A percentile compares a stretch with the other conserved stretches of the same genome.
phyloP scores from a whole-genome alignment of 2,888 invertebrate species.

The Drosophila eohydei region DNA sequence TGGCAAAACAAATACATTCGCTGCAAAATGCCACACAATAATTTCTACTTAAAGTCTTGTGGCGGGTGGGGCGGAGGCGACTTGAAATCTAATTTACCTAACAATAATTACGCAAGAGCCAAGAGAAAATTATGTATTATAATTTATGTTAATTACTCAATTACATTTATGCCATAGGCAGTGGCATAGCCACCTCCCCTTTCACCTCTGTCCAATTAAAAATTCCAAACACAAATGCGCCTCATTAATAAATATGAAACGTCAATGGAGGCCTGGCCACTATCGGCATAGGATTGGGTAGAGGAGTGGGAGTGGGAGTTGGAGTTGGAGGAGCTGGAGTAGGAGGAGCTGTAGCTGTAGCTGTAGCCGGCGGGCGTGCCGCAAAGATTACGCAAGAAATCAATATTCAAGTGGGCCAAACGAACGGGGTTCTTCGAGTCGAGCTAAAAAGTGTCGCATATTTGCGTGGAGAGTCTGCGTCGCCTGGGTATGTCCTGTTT shows the following conservation, averaged over 20 bases:
- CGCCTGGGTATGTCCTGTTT: neutral
- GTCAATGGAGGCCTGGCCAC: constrained; percentile 70
- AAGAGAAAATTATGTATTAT: constrained; percentile 77
- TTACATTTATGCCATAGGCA: constrained; percentile 76
- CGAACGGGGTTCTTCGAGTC: constrained; percentile 54
- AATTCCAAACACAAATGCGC: constrained; percentile 82
- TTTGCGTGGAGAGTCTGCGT: constrained; percentile 21
- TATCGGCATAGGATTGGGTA: constrained; percentile 49
- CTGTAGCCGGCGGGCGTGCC: constrained; percentile 50
- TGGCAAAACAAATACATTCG: constrained; percentile 41
- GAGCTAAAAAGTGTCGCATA: constrained; percentile 10
- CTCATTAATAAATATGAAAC: constrained; percentile 82
- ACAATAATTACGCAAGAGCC: constrained; percentile 72
- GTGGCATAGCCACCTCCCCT: neutral
- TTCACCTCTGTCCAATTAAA: constrained; percentile 72
- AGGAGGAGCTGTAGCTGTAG: neutral
- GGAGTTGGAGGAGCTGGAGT: neutral
- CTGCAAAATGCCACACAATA: constrained; percentile 46
- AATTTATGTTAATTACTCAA: constrained; percentile 84
- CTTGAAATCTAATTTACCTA: constrained; percentile 74
- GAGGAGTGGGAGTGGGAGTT: neutral
- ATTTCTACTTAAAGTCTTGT: constrained; percentile 49
- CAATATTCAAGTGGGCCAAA: constrained; percentile 73
- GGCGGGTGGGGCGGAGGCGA: neutral
- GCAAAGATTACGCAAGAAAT: constrained; percentile 77